Conservation (phyloP, 2,113 vertebrate genomes). For the Pica pica region DNA sequence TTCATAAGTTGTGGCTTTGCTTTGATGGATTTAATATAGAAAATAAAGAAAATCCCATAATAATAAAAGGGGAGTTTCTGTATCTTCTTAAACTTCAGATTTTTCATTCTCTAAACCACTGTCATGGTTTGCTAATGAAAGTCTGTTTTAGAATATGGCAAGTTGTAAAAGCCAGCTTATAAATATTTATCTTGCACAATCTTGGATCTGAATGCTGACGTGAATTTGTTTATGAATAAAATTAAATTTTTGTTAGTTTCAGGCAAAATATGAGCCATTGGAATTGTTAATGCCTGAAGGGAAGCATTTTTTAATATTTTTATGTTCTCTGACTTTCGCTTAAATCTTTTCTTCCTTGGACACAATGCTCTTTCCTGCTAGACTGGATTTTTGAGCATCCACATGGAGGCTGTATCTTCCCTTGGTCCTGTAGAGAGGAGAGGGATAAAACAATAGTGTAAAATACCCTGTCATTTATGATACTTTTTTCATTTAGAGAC, state of each 20-base stretch:
- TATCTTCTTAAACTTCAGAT: background rate
- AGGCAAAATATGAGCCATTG: background rate
- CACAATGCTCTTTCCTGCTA: background rate
- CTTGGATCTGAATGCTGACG: background rate
- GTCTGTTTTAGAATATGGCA: background rate
- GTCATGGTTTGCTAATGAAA: background rate
- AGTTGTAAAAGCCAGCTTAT: background rate
- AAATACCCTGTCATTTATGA: background rate
- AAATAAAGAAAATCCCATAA: background rate
- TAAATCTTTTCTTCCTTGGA: background rate
- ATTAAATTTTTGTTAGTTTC: background rate
- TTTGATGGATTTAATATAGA: background rate
- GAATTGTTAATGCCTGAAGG: background rate
- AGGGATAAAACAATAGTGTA: background rate
- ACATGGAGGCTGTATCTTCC: background rate
- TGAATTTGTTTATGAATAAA: background rate
- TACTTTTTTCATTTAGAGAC: background rate
- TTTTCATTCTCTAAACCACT: background rate
- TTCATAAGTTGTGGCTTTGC: background rate
- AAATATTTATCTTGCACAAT: background rate
- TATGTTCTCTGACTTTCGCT: background rate
- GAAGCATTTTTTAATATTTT: background rate
- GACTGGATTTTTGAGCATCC: background rate
- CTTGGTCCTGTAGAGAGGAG: background rate
- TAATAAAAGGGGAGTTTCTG: background rate